A percentile compares a stretch with the other conserved stretches of the same genome.
Evolutionary conservation across 2,888 invertebrate genomes (phyloP).

Genomic region (Falcaria lacertinaria): DNA sequence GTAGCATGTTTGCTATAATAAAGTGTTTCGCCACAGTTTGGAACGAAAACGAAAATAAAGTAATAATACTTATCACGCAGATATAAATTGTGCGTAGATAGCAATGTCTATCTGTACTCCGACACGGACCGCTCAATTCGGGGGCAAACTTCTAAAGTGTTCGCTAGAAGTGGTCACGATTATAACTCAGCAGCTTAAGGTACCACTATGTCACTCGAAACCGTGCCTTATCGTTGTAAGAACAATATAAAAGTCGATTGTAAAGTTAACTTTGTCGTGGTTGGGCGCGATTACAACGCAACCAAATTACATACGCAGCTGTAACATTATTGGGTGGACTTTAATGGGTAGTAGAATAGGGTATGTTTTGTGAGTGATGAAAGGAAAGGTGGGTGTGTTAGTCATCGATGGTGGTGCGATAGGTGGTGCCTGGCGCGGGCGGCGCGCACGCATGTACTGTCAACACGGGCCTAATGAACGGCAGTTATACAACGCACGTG

Average conservation of each 20-base stretch:
- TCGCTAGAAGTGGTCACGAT: slow-evolving; percentile 74
- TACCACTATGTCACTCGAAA: slow-evolving; percentile 22
- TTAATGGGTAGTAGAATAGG: slow-evolving; percentile 15
- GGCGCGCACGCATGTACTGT: slow-evolving; percentile 75
- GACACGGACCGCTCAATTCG: slow-evolving; percentile 76
- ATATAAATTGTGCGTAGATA: slow-evolving; percentile 66
- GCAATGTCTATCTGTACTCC: slow-evolving; percentile 44
- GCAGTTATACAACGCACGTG: slow-evolving; percentile 77
- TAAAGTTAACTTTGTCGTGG: slow-evolving; percentile 35
- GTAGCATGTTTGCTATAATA: slow-evolving; percentile 14
- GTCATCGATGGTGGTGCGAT: slow-evolving; percentile 79
- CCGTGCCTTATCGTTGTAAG: slow-evolving; percentile 25
- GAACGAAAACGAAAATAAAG: slow-evolving; percentile 55
- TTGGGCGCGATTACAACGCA: slow-evolving; percentile 48
- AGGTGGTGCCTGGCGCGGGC: slow-evolving; percentile 70
- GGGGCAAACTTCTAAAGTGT: slow-evolving; percentile 72
- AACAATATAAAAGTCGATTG: slow-evolving; percentile 38
- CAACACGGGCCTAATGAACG: slow-evolving; percentile 78
- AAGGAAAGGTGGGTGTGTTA: slow-evolving; percentile 60
- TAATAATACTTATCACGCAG: slow-evolving; percentile 67
- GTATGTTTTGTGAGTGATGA: slow-evolving; percentile 16
- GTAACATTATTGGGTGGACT: slow-evolving; percentile 8
- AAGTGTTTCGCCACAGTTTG: slow-evolving; percentile 34
- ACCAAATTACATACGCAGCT: slow-evolving; percentile 28
- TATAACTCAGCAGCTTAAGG: slow-evolving; percentile 42